Percentiles rank a stretch among this genome's conserved stretches.
Evolutionary conservation across 2,888 invertebrate genomes (phyloP).

Genomic region (Drosophila kuntzei): DNA sequence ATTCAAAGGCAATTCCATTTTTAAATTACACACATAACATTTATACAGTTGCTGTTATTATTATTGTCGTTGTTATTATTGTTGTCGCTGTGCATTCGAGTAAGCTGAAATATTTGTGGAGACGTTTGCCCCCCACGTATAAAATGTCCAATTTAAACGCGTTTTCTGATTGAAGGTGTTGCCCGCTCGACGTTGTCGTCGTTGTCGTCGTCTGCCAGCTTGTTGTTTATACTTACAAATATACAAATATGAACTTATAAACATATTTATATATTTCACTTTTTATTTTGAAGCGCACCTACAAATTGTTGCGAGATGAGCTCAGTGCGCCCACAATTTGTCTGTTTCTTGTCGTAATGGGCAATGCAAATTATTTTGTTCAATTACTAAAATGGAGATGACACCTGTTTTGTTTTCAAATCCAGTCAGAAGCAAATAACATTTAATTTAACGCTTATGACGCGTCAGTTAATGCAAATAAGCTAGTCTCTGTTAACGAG

Average conservation of each 20-base stretch:
- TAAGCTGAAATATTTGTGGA: conserved; percentile 41
- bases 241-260: conserved; percentile 14
- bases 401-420: conserved; percentile 62
- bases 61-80: conserved; percentile 16
- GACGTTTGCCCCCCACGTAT: conserved; percentile 54
- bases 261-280: conserved; percentile 35
- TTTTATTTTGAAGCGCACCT: conserved; percentile 52
- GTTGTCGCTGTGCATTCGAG: conserved; percentile 27
- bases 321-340: conserved; percentile 68
- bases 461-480: conserved; percentile 53
- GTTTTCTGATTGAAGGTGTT: conserved; percentile 58
- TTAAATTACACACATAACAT: conserved; percentile 47
- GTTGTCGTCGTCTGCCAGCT: conserved; percentile 21
- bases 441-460: conserved; percentile 32
- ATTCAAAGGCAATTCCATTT: conserved; percentile 58
- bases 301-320: conserved; percentile 73
- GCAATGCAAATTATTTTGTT: conserved; percentile 59
- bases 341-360: conserved; percentile 22
- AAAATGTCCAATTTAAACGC: conserved; percentile 61
- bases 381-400: conserved; percentile 74
- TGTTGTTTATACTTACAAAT: conserved; percentile 16
- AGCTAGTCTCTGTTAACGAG: conserved; percentile 1
- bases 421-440: conserved; percentile 12
- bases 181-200: conserved; percentile 25
- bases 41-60: conserved; percentile 42